Conservation (phyloP, 2,113 vertebrate genomes). For the Cyanoramphus novaezelandiae region DNA sequence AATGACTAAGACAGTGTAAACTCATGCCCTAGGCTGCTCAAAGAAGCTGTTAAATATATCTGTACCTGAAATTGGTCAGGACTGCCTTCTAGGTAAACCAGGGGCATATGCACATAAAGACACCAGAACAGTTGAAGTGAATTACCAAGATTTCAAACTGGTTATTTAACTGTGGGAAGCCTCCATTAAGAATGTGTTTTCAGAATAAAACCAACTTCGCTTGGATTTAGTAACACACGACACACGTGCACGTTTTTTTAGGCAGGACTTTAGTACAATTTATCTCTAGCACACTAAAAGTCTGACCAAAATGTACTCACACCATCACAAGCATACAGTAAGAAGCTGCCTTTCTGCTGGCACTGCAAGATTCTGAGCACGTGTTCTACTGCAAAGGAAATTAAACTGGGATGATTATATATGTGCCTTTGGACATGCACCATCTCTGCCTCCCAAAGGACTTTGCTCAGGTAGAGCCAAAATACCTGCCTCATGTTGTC, state of each 20-base stretch:
- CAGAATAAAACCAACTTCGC: background rate
- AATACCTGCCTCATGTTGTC: background rate
- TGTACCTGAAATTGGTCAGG: background rate
- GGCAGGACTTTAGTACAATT: background rate
- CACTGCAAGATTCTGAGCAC: background rate
- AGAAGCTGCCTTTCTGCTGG: background rate
- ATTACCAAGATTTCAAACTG: background rate
- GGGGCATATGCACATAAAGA: background rate
- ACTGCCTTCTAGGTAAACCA: background rate
- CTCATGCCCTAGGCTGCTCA: background rate
- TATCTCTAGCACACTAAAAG: background rate
- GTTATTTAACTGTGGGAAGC: background rate
- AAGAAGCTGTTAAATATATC: background rate
- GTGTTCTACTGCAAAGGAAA: background rate
- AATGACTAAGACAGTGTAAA: background rate
- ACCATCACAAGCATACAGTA: accelerated
- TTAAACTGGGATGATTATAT: background rate
- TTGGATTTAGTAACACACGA: background rate
- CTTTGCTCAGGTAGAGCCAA: background rate
- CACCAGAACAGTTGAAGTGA: background rate
- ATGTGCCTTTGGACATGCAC: background rate
- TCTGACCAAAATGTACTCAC: background rate
- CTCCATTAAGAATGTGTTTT: background rate
- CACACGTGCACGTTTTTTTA: background rate
- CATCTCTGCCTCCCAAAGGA: background rate